Evolutionary conservation across 2,113 vertebrate species (phyloP), one percentile per base, ranked within the genome.

Genomic region (Scolopax mira): DNA sequence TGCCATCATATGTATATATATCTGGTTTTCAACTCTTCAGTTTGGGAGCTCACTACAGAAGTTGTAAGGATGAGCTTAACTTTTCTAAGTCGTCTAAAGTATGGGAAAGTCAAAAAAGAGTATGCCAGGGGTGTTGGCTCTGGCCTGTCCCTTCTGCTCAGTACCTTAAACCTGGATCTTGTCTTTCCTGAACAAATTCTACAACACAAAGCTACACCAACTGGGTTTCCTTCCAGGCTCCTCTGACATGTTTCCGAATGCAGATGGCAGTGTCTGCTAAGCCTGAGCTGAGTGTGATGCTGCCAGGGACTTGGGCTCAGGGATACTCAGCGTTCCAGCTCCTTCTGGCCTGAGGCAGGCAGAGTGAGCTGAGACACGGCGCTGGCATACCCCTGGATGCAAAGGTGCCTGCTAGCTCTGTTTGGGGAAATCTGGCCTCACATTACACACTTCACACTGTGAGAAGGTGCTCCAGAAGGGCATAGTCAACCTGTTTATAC

Each of bases 191-290:
- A 81, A 33, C 39, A 84, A 70, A 80, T 4, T 21, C 72, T 70
- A 33, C 84, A 61, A 74, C 52, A 80, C 37, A 78, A 94, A 91
- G 48, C 73, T 84, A 33, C 70, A 64, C 30, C 30, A 33, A 42
- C 8, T 44, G 51, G 33, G 15, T 57, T 79, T 81, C 48, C 39
- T 87, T 57, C 51, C 57, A 71, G 57, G 65, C 57, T 92, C 35
- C 84, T 92, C 83, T 94, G 89, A 81, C 93, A 65, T 27, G 42
- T 95, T 97, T 95, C 96, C 69, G 80, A 97, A 96, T 87, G 84
- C 93, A 94, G 95, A 94, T 93, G 95, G 94, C 91, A 97, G 86
- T 93, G 83, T 96, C 93, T 91, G 52, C 89, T 90, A 94, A 95
- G 91, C 48, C 80, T 96, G 62, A n/a, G 62, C 58, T 57, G 58